Evolutionary conservation across 2,888 invertebrate species (phyloP), one percentile per base, ranked within the genome.

Genomic region (Trachelus tabidus): DNA sequence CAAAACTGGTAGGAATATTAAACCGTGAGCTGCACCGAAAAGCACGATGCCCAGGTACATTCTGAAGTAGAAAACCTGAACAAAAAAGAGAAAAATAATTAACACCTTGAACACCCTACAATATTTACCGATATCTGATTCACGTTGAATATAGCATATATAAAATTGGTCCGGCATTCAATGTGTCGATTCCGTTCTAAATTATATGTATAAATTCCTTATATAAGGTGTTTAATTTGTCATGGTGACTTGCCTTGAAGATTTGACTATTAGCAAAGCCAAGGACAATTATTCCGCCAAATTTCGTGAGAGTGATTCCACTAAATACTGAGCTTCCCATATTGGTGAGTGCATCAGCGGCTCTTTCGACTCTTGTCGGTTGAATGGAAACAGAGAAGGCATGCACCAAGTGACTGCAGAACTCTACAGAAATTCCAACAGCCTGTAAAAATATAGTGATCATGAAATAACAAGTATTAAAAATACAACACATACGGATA

Each of bases 1-100:
- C 88, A 99, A 94, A 80, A 99, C 99, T 12, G 99, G 99, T 85
- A 99, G 93, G 93, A 99, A 99, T 89, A 99, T 96, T 81, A 99
- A 95, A 31, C 99, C 99, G 92, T 99, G 99, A 9, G 98, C 95
- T 12, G 99, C 99, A 77, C 99, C 99, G 91, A 98, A 96, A 80
- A 99, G 89, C 77, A 99, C 99, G 87, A 99, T 99, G 79, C 98
- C 98, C 90, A 99, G 93, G 92, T 99, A 99, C 98, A 99, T 98
- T 84, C 98, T 95, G 94, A 98, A 98, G 93, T 98, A 98, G 93
- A 97, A 98, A 89, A 96, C 96, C 94, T 95, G 93, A 9, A 84
- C 84, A 78, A 77, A 78, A 40, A 74, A 74, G 37, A 68, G 56
- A 69, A 73, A 75, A 68, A 34, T 9, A 79, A 77, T 33, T 35